A percentile compares a stretch with the other conserved stretches of the same genome.
phyloP scores from a whole-genome alignment of 2,888 invertebrate species.

The Lasioglossum malachurum region DNA sequence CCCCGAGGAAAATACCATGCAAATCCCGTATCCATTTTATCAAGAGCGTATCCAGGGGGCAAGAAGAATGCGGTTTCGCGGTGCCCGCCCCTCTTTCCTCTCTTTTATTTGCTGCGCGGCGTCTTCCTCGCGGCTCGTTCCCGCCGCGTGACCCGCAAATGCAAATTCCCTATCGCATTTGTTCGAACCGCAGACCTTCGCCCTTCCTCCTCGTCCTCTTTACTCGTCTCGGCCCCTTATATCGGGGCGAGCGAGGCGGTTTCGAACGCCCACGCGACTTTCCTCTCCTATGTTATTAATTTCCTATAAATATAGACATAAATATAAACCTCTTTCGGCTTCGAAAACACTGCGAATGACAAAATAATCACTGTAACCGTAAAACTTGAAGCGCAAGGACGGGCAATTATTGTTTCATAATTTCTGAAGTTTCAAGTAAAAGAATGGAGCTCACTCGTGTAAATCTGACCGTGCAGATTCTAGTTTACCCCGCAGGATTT shows the following conservation, averaged over 20 bases:
- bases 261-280: neutral
- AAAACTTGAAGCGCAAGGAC: too few relatives aligned
- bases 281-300: neutral
- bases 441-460: too few relatives aligned
- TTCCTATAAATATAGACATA: neutral
- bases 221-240: neutral
- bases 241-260: neutral
- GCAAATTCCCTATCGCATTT: constrained; percentile 58
- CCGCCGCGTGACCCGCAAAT: constrained; percentile 51
- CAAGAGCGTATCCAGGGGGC: constrained; percentile 46
- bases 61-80: constrained; percentile 37
- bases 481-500: neutral
- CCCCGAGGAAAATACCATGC: constrained; percentile 49
- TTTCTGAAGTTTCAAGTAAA: too few relatives aligned
- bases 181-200: constrained; percentile 47
- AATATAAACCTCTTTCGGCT: too few relatives aligned
- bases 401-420: too few relatives aligned
- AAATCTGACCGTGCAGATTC: too few relatives aligned
- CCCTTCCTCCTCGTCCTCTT: neutral
- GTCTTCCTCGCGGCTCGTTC: constrained; percentile 14
- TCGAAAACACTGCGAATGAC: too few relatives aligned
- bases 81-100: neutral
- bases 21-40: constrained; percentile 53
- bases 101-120: constrained; percentile 1
- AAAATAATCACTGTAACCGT: too few relatives aligned